phyloP scores from a whole-genome alignment of 2,797 vertebrate species.

The Danionella dracula region DNA sequence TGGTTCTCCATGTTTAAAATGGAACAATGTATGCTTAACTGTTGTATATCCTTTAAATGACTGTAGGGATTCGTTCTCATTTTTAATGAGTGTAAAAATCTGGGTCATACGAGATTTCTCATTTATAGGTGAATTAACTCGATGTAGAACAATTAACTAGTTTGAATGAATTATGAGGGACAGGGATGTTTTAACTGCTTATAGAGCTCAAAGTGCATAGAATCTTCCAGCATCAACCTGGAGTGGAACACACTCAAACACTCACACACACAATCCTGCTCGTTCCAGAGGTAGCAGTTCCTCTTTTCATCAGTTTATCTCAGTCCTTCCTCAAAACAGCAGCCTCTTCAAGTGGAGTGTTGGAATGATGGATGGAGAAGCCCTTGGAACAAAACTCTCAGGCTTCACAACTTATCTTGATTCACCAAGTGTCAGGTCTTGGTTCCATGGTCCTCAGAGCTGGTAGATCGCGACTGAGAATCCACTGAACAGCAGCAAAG shows the following conservation, averaged over 20 bases:
- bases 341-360: slow-evolving; percentile 13
- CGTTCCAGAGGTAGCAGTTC: slow-evolving; percentile 42
- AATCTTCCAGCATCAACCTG: slow-evolving; percentile 15
- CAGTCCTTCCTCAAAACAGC: slow-evolving; percentile 17
- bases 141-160: slow-evolving; percentile 6
- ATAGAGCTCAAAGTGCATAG: slow-evolving; percentile 40
- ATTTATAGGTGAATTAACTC: background rate
- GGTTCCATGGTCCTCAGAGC: background rate
- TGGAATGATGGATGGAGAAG: slow-evolving; percentile 32
- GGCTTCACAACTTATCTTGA: slow-evolving; percentile 21
- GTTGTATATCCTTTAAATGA: too few species aligned
- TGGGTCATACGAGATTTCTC: background rate
- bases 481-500: background rate
- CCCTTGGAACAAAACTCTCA: slow-evolving; percentile 24
- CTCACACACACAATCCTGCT: slow-evolving; percentile 26
- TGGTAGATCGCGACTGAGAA: background rate
- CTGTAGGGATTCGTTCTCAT: too few species aligned
- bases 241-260: background rate
- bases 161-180: slow-evolving; percentile 30
- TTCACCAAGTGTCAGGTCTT: background rate
- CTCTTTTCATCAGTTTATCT: slow-evolving; percentile 15
- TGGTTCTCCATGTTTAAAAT: too few species aligned
- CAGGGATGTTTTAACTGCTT: background rate
- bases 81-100: too few species aligned
- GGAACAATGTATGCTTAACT: too few species aligned